Conservation (phyloP, 2,797 vertebrate species). For the Fistularia commersonii region DNA sequence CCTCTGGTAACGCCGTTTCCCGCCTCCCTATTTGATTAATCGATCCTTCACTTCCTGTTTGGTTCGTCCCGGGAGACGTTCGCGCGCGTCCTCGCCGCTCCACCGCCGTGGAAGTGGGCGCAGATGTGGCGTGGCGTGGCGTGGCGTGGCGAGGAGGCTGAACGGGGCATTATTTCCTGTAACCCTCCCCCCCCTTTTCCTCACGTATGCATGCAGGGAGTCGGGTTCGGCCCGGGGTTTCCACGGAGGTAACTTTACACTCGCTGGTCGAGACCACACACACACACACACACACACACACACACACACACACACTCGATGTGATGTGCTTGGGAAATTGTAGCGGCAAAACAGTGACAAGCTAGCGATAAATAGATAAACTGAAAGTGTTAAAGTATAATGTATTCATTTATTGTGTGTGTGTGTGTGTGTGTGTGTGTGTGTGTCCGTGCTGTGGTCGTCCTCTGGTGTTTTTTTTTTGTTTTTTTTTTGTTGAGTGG, state of each 20-base stretch:
- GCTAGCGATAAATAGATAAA: too few relatives aligned
- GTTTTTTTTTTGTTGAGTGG: conserved; percentile 46
- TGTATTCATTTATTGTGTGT: too few relatives aligned
- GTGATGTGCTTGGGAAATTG: too few relatives aligned
- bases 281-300: too few relatives aligned
- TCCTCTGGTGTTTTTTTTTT: conserved; percentile 60
- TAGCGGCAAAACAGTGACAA: too few relatives aligned
- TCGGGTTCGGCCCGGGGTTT: conserved; percentile 79
- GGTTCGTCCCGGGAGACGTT: neutral
- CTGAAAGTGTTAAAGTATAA: too few relatives aligned
- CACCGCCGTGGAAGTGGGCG: conserved; percentile 32
- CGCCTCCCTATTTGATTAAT: neutral
- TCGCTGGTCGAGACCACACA: conserved; percentile 74
- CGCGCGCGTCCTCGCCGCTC: too few relatives aligned
- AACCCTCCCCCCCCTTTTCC: conserved; percentile 83
- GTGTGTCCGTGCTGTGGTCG: conserved; percentile 69
- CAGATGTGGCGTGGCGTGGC: conserved; percentile 50
- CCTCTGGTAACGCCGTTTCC: conserved; percentile 84
- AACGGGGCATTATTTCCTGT: conserved; percentile 72
- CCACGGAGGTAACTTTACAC: conserved; percentile 81
- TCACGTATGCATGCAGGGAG: conserved; percentile 85
- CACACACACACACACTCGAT: too few relatives aligned
- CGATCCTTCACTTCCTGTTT: neutral
- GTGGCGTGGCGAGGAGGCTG: conserved; percentile 61
- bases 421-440: conserved; percentile 57